phyloP scores from a whole-genome alignment of 2,888 invertebrate genomes.

The Phrixothrix hirtus region DNA sequence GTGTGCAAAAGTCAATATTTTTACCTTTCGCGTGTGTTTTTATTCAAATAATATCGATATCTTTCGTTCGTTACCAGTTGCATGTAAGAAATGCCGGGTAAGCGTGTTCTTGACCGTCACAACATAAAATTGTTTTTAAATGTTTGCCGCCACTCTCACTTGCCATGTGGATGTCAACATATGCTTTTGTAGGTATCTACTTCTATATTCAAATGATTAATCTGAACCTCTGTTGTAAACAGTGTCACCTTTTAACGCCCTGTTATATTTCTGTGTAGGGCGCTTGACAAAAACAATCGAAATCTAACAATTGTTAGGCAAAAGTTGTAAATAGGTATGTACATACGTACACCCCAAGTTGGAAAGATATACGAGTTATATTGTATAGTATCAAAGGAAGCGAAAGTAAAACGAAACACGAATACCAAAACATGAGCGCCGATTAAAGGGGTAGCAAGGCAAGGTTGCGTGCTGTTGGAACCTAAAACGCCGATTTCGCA shows the following conservation, averaged over 20 bases:
- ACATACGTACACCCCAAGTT: not conserved
- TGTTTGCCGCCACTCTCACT: conserved; percentile 33
- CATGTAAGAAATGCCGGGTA: conserved; percentile 17
- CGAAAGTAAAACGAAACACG: not conserved
- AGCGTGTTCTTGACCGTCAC: conserved; percentile 25
- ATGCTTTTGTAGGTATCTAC: conserved; percentile 5
- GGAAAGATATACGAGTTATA: conserved; percentile 6
- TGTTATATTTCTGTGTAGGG: not conserved
- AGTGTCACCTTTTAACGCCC: not conserved
- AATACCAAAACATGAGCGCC: not conserved
- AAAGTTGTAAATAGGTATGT: not conserved
- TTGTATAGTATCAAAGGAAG: conserved; percentile 1
- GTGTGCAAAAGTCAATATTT: conserved; percentile 9
- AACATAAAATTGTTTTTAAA: conserved; percentile 28
- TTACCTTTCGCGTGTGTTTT: conserved; percentile 14
- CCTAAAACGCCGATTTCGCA: too few relatives aligned
- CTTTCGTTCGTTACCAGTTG: conserved; percentile 16
- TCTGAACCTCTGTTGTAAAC: too few relatives aligned
- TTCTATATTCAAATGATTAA: too few relatives aligned
- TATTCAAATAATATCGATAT: conserved; percentile 18
- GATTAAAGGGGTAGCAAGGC: not conserved
- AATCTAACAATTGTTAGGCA: not conserved
- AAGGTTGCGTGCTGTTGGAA: too few relatives aligned
- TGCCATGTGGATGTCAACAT: conserved; percentile 18
- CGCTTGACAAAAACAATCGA: not conserved